Evolutionary conservation across 2,888 invertebrate species (phyloP), one percentile per base, ranked within the genome.

Genomic region (Meteorus cinctellus): DNA sequence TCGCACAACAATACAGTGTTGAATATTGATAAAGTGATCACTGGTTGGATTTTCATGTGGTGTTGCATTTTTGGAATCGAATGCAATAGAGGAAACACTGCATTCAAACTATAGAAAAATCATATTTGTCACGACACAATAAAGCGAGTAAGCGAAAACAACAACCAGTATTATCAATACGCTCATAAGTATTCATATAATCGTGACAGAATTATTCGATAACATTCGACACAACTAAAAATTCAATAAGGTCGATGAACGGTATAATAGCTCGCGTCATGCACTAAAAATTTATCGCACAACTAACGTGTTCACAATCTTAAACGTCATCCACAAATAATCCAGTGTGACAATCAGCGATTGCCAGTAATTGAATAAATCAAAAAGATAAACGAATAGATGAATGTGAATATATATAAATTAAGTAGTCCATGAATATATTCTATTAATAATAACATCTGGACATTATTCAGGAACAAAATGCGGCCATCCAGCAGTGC

Each of bases 401-500:
- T 19, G 6, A 55, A 24, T 12, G 1, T 6, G n/a, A 48, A 48
- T 48, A 48, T 4, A 45, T 48, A 48, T 48, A 48, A 14, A 45
- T 12, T 45, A 45, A 45, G 5, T 45, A 14, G 4, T n/a, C 16
- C 27, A 24, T 31, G 55, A 19, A 48, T 19, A 69, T 59, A 6
- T 34, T 59, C 29, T 59, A 14, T 59, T 16, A n/a, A 29, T 51
- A 72, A 63, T 41, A 1, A 16, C 4, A 65, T 62, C 1, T 27
- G 36, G 19, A 41, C 16, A 66, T 80, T 71, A 86, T 84, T 34
- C 88, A 89, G 92, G 91, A 78, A 90, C 91, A 59, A 92, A 90
- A 84, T 97, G 97, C 89, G 96, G 96, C 36, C 95, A 95, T 86
- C 97, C 97, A 34, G 95, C 96, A 16, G 95, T 97, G 82, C 96